Evolutionary conservation across 2,113 vertebrate genomes (phyloP).

Genomic region (Phylloscopus trochilus): DNA sequence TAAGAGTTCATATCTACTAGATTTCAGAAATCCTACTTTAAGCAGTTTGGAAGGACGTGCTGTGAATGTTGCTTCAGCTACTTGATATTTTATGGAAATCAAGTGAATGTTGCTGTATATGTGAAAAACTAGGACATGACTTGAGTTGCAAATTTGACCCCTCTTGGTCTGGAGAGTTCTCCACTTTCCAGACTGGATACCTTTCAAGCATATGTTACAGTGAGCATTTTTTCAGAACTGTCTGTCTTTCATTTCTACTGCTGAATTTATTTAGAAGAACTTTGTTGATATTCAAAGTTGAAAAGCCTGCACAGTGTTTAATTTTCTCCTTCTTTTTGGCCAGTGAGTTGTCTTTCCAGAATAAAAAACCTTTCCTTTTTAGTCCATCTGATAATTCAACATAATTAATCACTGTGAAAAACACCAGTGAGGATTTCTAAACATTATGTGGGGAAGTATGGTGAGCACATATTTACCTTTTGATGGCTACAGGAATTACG

Average conservation of each 20-base stretch:
- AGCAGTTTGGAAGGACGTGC: neutral
- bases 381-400: constrained; percentile 41
- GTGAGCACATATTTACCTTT: constrained; percentile 29
- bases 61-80: neutral
- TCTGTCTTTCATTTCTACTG: constrained; percentile 1
- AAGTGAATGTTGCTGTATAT: neutral
- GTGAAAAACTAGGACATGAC: neutral
- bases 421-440: constrained; percentile 6
- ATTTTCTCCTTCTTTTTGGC: constrained; percentile 41
- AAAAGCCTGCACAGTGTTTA: constrained; percentile 30
- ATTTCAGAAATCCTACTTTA: neutral
- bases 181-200: neutral
- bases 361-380: constrained; percentile 56
- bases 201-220: constrained; percentile 5
- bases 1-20: neutral
- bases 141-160: neutral
- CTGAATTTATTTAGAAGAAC: constrained; percentile 58
- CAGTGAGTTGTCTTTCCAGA: constrained; percentile 19
- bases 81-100: constrained; percentile 11
- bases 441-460: neutral
- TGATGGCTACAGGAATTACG: neutral
- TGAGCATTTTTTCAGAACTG: constrained; percentile 43
- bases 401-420: constrained; percentile 50
- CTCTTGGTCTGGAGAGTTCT: neutral
- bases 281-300: constrained; percentile 57